phyloP scores from a whole-genome alignment of 2,888 invertebrate genomes.

The Osmoderma eremita region DNA sequence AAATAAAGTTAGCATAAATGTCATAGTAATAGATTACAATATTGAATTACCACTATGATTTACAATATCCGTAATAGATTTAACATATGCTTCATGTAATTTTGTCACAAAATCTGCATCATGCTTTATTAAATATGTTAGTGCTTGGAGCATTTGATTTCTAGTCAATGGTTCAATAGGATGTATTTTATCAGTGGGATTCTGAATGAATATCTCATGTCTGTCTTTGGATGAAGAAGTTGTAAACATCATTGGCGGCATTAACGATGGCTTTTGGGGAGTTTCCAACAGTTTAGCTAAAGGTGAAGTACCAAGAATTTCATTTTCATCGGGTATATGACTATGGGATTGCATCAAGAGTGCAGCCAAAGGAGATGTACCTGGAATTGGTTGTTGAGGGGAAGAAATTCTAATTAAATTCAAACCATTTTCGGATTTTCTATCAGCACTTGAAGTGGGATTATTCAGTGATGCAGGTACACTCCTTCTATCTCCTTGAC shows the following conservation, averaged over 20 bases:
- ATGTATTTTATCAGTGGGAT: constrained; percentile 46
- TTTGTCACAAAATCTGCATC: constrained; percentile 89
- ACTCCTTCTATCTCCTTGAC: constrained; percentile 54
- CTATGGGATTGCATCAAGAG: constrained; percentile 54
- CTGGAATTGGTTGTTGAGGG: constrained; percentile 60
- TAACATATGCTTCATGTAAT: constrained; percentile 91
- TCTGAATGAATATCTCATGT: constrained; percentile 34
- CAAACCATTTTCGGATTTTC: constrained; percentile 65
- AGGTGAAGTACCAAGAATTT: constrained; percentile 63
- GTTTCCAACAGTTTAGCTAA: constrained; percentile 68
- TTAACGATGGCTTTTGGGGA: constrained; percentile 77
- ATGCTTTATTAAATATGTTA: constrained; percentile 86
- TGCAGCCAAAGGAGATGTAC: constrained; percentile 50
- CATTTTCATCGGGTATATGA: constrained; percentile 48
- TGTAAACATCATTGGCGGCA: constrained; percentile 89
- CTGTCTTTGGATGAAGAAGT: constrained; percentile 61
- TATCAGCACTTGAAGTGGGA: constrained; percentile 46
- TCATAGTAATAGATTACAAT: constrained; percentile 32
- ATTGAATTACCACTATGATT: constrained; percentile 42
- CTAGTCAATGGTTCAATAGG: constrained; percentile 81
- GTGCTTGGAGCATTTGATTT: constrained; percentile 89
- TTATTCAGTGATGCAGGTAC: constrained; percentile 56
- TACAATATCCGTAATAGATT: constrained; percentile 76
- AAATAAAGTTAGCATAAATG: constrained; percentile 36
- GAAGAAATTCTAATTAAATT: constrained; percentile 68